Percentiles rank a stretch among this genome's conserved stretches.
Evolutionary conservation across 2,888 invertebrate genomes (phyloP).

Genomic region (Ochlodes sylvanus): DNA sequence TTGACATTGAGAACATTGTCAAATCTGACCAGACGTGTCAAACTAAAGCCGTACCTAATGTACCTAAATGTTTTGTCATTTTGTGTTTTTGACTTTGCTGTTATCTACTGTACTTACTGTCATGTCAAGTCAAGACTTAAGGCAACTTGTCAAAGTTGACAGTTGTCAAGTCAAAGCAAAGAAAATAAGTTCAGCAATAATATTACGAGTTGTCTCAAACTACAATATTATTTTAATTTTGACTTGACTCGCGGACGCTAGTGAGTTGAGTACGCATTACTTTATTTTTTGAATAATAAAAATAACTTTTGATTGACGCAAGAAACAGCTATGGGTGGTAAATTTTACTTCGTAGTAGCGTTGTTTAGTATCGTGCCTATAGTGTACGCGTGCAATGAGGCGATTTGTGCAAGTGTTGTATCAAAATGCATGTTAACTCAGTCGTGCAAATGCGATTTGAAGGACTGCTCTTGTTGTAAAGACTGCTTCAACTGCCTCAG

Average conservation of each 20-base stretch:
- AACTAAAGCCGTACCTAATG: too few species aligned
- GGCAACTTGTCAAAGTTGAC: too few species aligned
- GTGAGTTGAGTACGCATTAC: neutral
- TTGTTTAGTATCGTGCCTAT: constrained; percentile 69
- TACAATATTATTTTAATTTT: neutral
- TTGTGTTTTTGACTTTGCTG: too few species aligned
- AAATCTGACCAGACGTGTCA: too few species aligned
- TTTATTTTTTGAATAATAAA: neutral
- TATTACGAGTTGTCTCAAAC: neutral
- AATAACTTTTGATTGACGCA: neutral
- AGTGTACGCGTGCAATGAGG: constrained; percentile 92
- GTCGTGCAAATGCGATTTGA: constrained; percentile 97
- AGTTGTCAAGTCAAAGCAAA: too few species aligned
- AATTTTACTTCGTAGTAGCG: constrained; percentile 63
- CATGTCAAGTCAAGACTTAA: too few species aligned
- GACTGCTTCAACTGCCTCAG: constrained; percentile 96
- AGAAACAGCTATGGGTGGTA: constrained; percentile 65
- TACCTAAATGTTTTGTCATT: too few species aligned
- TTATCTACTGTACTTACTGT: too few species aligned
- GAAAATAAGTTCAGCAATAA: too few species aligned
- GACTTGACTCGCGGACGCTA: neutral
- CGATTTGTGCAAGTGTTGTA: constrained; percentile 97
- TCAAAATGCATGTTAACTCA: constrained; percentile 98
- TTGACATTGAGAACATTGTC: too few species aligned
- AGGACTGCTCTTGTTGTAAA: constrained; percentile 96